phyloP scores from a whole-genome alignment of 2,888 invertebrate genomes.

The Drosophila silvestris region DNA sequence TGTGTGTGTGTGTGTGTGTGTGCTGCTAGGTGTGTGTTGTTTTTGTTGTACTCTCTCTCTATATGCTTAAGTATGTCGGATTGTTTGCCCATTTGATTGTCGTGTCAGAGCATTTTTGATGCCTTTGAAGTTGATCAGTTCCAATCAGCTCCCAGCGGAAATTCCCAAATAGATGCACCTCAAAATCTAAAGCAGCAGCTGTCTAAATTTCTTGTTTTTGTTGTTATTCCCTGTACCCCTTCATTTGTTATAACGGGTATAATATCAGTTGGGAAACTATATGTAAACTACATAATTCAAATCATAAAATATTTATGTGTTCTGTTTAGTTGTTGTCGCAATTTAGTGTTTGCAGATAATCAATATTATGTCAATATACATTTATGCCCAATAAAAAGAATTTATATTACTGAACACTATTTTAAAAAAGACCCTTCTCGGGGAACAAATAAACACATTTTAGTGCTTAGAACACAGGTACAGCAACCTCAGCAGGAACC shows the following conservation, averaged over 20 bases:
- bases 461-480: too few species aligned
- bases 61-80: conserved; percentile 51
- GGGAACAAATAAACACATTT: too few species aligned
- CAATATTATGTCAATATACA: not conserved
- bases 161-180: conserved; percentile 56
- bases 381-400: not conserved
- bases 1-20: conserved; percentile 28
- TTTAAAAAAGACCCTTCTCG: too few species aligned
- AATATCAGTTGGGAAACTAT: not conserved
- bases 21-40: conserved; percentile 25
- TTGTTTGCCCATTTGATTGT: conserved; percentile 77
- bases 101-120: conserved; percentile 64
- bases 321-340: not conserved
- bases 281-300: not conserved
- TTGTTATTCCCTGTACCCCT: conserved; percentile 3
- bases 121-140: conserved; percentile 57
- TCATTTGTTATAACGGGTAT: not conserved
- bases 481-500: too few species aligned
- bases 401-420: too few species aligned
- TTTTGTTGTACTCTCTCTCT: conserved; percentile 24
- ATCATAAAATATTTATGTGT: not conserved
- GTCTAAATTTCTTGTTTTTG: not conserved
- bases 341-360: not conserved
- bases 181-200: conserved; percentile 32
- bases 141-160: conserved; percentile 64